phyloP scores from a whole-genome alignment of 30 jellyfish, hydroid and myxozoan genomes.

The Turritopsis dohrnii region DNA sequence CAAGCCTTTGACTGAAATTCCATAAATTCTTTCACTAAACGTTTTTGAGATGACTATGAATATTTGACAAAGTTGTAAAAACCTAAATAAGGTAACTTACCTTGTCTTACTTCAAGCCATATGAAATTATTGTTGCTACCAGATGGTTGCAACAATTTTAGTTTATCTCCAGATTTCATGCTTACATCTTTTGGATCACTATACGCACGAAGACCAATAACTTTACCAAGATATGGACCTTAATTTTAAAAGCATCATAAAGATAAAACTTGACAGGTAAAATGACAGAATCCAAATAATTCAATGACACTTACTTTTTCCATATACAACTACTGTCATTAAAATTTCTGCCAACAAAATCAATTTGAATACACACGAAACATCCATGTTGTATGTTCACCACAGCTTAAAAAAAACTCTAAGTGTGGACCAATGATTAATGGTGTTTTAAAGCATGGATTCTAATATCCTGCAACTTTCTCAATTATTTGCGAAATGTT shows the following conservation, averaged over 20 bases:
- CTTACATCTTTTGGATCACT: neutral
- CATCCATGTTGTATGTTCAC: too few species aligned
- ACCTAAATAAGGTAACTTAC: neutral
- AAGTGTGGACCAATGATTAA: too few species aligned
- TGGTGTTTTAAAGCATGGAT: too few species aligned
- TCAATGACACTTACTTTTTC: neutral
- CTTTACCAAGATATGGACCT: neutral
- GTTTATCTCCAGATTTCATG: neutral
- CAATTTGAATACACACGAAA: neutral
- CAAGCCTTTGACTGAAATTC: too few species aligned
- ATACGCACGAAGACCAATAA: neutral
- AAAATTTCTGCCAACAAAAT: neutral
- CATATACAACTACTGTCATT: neutral
- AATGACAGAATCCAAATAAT: neutral
- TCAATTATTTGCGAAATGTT: too few species aligned
- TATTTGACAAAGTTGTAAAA: too few species aligned
- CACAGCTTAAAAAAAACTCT: too few species aligned
- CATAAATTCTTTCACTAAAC: too few species aligned
- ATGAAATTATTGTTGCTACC: neutral
- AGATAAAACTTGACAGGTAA: neutral
- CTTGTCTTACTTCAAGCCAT: neutral
- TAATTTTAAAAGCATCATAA: neutral
- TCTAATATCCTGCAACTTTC: too few species aligned
- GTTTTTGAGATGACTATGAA: too few species aligned
- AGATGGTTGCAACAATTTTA: neutral